Base-by-base conservation (phyloP, 2,797 vertebrate genomes). In the Anguilla marmorata region DNA sequence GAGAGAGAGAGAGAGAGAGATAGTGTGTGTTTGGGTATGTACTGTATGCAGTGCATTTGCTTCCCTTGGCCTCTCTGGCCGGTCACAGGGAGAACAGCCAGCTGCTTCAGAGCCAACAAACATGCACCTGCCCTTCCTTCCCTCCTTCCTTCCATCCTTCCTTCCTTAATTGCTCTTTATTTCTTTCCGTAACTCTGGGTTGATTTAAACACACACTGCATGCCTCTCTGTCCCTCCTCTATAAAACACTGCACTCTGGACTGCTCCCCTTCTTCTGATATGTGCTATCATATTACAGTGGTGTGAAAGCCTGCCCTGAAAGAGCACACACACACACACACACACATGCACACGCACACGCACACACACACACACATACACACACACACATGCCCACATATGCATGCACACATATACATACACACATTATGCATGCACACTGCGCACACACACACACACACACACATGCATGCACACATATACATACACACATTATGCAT, bases 291-390 rank as follows among this genome's bases (percentile, higher is more conserved):
- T 16, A 85, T 33, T 21, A 33, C 37, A 27, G 3, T 24, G 8
- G 66, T 72, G n/a, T 72, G 66, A 72, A 63, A n/a, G 66, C n/a
- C 2, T 72, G 24, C 0, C 37, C 27, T 74, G 69, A 30, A 74
- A 74, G 21, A 86, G 63, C 30, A 56, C 27, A 69, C 85, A 85
- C 60, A 45, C 8, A 45, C 33, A 85, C 24, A 63, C 85, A 86
- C 21, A n/a, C 54, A 85, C 58, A 24, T 37, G n/a, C 33, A 80
- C 11, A 41, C 54, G 60, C 79, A 27, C 56, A 27, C 69, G 63
- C 54, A 60, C 86, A 87, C 14, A 33, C 24, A 60, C 11, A 37
- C 52, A 63, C 79, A 8, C 37, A 41, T n/a, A 63, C 74, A 82
- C 79, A 69, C 14, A 66, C 16, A 48, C 33, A 63, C 79, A 27